Conservation (phyloP, 1,140 invertebrate genomes). For the Brachionus koreanus region DNA sequence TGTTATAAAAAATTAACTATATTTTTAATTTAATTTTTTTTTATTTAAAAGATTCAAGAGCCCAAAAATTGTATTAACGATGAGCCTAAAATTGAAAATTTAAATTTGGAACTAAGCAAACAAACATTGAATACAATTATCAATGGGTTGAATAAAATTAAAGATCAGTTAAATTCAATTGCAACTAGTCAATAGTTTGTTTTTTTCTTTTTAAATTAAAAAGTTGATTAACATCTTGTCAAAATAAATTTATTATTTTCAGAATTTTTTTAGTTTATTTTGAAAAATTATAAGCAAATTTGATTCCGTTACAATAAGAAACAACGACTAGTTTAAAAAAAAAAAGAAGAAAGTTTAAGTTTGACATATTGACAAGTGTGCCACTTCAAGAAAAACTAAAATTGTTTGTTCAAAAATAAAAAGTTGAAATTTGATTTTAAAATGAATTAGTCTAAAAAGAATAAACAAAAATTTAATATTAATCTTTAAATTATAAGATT, state of each 20-base stretch:
- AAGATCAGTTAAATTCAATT: constrained; percentile 35
- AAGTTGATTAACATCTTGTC: background rate
- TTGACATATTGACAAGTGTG: no score
- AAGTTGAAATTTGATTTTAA: no score
- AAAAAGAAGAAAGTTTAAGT: no score
- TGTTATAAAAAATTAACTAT: background rate
- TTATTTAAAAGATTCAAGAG: constrained; percentile 36
- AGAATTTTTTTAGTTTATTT: no score
- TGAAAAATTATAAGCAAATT: no score
- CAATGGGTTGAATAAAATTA: constrained; percentile 36
- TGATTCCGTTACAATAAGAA: no score
- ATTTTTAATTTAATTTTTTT: background rate
- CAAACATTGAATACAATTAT: constrained; percentile 40
- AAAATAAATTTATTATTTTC: background rate
- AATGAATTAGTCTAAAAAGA: no score
- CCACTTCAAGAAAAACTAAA: no score
- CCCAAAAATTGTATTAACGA: background rate
- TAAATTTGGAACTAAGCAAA: constrained; percentile 35
- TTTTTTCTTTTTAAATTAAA: background rate
- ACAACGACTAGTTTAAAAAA: no score
- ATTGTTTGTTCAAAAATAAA: no score
- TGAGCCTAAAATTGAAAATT: background rate
- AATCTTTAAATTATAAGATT: no score
- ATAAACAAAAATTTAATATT: no score
- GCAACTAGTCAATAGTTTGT: background rate